phyloP scores from a whole-genome alignment of 2,113 vertebrate genomes.

The Chamaetylas fuelleborni region DNA sequence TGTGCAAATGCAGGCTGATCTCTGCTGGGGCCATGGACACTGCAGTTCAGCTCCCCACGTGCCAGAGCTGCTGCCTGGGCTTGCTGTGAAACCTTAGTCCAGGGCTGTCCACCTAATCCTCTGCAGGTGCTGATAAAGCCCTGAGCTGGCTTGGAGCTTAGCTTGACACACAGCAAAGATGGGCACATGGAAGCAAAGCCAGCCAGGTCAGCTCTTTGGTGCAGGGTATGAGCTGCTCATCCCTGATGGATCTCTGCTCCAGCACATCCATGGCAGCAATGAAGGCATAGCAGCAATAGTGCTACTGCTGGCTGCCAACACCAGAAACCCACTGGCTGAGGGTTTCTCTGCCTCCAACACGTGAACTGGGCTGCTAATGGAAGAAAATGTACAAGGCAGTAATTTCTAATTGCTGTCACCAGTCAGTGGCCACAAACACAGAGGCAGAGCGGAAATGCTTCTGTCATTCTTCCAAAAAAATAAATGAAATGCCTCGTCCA shows the following conservation, averaged over 20 bases:
- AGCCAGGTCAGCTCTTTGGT: background rate
- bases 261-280: background rate
- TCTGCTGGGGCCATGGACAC: background rate
- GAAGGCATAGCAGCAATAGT: background rate
- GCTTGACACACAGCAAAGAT: background rate
- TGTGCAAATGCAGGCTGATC: background rate
- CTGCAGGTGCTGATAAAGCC: background rate
- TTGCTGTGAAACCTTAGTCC: background rate
- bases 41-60: background rate
- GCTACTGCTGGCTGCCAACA: background rate
- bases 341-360: background rate
- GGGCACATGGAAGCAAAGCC: background rate
- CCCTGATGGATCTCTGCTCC: background rate
- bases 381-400: background rate
- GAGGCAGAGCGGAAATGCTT: background rate
- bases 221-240: background rate
- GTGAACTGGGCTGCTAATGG: background rate
- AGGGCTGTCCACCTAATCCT: background rate
- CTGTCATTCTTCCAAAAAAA: background rate
- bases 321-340: background rate
- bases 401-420: background rate
- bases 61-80: background rate
- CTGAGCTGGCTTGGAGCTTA: background rate
- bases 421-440: background rate
- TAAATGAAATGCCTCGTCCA: background rate